Evolutionary conservation across 2,888 invertebrate genomes (phyloP), one percentile per base, ranked within the genome.

Genomic region (Chrysolina haemoptera): DNA sequence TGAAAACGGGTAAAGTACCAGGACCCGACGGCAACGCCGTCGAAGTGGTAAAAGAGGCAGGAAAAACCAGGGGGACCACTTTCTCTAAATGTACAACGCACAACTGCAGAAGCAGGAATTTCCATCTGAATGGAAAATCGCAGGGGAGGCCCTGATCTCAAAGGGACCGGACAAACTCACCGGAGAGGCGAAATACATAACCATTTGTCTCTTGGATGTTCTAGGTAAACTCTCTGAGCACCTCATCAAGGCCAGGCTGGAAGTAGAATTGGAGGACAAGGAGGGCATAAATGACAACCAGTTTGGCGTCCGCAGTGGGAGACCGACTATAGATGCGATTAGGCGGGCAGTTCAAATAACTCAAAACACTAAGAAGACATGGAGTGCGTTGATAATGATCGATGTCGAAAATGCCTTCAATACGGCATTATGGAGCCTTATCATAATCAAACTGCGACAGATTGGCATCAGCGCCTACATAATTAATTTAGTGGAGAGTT

Each of bases 361-460:
- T 9, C 14, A 18, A 46, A 40, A 64, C 16, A 41, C 40, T 12
- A 22, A 14, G n/a, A n/a, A 66, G 12, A 66, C n/a, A 16, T 50
- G 48, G 48, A 11, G 27, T n/a, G 50, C 16, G 12, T 9, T 67
- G 8, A 53, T 67, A 5, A n/a, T 12, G 16, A 20, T 67, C 4
- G 66, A 66, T 48, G 22, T 66, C 0, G 46, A 48, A 20, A 66
- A 66, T 48, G 66, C 66, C 8, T 48, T 63, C 41, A n/a, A n/a
- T n/a, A n/a, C n/a, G n/a, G n/a, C n/a, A n/a, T n/a, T n/a, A n/a
- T n/a, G n/a, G n/a, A n/a, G 40, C 22, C 40, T 41, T 8, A 64
- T 63, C 11, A 35, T 63, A 12, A 16, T 6, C 14, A 35, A 35
- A 14, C 40, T 35, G 10, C 40, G 40, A 10, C 12, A 14, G n/a